A percentile compares a stretch with the other conserved stretches of the same genome.
phyloP scores from a whole-genome alignment of 1,140 invertebrate species.

The Araneus ventricosus region DNA sequence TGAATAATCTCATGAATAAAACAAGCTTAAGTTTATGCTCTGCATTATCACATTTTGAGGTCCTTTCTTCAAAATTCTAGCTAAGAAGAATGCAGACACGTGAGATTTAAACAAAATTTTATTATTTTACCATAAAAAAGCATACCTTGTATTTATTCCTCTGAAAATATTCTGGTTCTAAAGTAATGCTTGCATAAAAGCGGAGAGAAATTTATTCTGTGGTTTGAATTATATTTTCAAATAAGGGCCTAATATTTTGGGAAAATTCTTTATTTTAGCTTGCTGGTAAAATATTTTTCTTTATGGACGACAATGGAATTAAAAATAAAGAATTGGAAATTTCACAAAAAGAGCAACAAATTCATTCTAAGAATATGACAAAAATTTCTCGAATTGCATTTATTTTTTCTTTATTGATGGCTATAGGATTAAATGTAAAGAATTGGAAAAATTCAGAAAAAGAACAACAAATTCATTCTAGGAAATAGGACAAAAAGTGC shows the following conservation, averaged over 20 bases:
- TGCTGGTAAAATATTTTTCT: too few relatives aligned
- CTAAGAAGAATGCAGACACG: background rate
- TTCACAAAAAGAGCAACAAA: too few relatives aligned
- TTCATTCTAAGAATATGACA: too few relatives aligned
- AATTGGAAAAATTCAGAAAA: too few relatives aligned
- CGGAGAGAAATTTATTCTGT: background rate
- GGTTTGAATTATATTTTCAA: background rate
- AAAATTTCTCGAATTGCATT: too few relatives aligned
- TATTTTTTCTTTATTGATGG: too few relatives aligned
- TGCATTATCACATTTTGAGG: slow-evolving; percentile 32
- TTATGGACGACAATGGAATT: too few relatives aligned
- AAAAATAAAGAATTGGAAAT: too few relatives aligned
- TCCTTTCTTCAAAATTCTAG: background rate
- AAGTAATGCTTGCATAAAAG: background rate
- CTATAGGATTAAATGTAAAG: too few relatives aligned
- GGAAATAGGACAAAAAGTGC: too few relatives aligned
- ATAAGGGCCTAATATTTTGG: background rate
- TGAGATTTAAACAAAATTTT: background rate
- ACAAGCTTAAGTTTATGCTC: slow-evolving; percentile 34
- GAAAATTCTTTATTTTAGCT: too few relatives aligned
- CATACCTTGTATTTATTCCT: background rate
- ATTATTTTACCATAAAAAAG: background rate
- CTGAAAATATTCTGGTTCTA: background rate
- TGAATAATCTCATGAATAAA: slow-evolving; percentile 64
- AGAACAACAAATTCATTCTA: too few relatives aligned